Evolutionary conservation across 2,797 vertebrate species (phyloP).

Genomic region (Danio jaintianensis): DNA sequence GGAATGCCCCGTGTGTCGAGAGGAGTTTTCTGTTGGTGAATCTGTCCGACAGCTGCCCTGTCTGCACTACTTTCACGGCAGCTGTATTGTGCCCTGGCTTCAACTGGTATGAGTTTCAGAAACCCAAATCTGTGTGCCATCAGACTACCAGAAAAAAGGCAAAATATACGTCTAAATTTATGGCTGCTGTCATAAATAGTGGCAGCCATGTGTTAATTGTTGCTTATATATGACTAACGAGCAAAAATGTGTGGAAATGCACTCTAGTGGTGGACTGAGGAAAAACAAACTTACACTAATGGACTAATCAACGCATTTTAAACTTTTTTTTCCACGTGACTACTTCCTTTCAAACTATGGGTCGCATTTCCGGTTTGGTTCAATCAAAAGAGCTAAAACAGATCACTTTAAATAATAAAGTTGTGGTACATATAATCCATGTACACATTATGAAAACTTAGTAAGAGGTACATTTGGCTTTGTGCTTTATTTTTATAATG

Average conservation of each 20-base stretch:
- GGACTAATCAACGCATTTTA: background rate
- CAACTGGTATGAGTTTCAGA: constrained; percentile 85
- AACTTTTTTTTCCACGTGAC: too few species aligned
- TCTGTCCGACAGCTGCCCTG: constrained; percentile 89
- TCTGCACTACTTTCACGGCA: constrained; percentile 91
- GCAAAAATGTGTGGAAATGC: background rate
- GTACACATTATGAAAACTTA: too few species aligned
- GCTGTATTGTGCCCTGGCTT: constrained; percentile 93
- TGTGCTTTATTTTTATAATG: too few species aligned
- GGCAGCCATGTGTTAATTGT: background rate
- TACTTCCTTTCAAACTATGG: too few species aligned
- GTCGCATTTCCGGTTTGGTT: too few species aligned
- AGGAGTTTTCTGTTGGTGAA: constrained; percentile 85
- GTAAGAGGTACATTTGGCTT: too few species aligned
- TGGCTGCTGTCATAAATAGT: background rate
- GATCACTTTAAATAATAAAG: too few species aligned
- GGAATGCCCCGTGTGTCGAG: constrained; percentile 90
- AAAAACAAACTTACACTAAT: background rate
- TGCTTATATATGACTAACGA: background rate
- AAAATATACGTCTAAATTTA: background rate
- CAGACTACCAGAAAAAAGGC: background rate
- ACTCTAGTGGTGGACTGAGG: constrained; percentile 7
- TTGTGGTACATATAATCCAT: too few species aligned
- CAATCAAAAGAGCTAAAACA: too few species aligned
- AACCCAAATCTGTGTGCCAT: background rate